phyloP scores from a whole-genome alignment of 2,888 invertebrate genomes.

The Macaria liturata region DNA sequence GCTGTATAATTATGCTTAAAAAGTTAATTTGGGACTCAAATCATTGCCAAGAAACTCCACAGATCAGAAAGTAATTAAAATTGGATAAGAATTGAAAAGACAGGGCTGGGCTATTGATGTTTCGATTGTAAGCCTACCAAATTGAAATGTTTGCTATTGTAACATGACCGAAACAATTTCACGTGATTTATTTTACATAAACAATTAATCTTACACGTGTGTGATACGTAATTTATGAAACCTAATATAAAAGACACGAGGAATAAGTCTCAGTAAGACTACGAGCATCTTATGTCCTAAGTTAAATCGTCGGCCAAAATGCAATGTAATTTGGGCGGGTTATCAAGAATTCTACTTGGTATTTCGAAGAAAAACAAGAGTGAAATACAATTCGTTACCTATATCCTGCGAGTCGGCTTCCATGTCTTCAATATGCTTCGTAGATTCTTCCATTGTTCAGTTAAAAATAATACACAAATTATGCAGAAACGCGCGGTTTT shows the following conservation, averaged over 20 bases:
- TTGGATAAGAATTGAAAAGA: no score
- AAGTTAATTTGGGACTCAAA: no score
- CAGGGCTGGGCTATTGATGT: slow-evolving; percentile 52
- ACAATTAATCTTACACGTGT: no score
- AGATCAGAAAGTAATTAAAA: no score
- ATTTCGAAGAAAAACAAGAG: slow-evolving; percentile 28
- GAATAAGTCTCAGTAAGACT: no score
- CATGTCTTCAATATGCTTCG: slow-evolving; percentile 45
- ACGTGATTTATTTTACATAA: no score
- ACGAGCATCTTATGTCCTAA: background rate
- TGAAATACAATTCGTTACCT: slow-evolving; percentile 49
- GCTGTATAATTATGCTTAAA: no score
- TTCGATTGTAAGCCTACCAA: slow-evolving; percentile 55
- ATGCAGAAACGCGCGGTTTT: slow-evolving; percentile 63
- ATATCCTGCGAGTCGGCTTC: slow-evolving; percentile 46
- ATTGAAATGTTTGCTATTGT: slow-evolving; percentile 8
- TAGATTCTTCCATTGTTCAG: slow-evolving; percentile 59
- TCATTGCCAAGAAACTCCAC: no score
- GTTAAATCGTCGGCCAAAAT: background rate
- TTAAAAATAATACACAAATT: slow-evolving; percentile 40
- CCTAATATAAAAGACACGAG: no score
- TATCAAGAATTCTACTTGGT: slow-evolving; percentile 30
- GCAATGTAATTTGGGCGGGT: slow-evolving; percentile 49
- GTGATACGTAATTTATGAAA: no score
- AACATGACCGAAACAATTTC: background rate